These are phyloP conservation scores for Agrotis clavis DNA, from an alignment of 2,888 invertebrate genomes.

Conservation along the genomic window DNA sequence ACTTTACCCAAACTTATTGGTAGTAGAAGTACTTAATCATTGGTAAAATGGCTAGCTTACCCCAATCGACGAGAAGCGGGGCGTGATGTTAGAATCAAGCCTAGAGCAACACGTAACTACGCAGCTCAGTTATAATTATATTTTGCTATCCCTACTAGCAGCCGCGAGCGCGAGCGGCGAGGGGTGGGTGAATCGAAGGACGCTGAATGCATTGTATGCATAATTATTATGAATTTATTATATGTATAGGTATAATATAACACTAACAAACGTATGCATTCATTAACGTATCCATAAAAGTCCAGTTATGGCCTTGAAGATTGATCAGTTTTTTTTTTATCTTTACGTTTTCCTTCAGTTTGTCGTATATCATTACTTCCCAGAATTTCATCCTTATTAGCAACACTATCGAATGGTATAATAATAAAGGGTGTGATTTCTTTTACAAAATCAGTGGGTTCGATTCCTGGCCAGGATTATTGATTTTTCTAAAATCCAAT, in stretches of 20 bases:
- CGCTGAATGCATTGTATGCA: constrained; percentile 29
- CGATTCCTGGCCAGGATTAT: no score
- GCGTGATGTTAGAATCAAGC: background rate
- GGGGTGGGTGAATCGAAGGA: constrained; percentile 32
- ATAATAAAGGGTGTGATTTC: no score
- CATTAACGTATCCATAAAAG: no score
- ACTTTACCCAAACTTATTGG: background rate
- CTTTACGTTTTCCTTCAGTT: no score
- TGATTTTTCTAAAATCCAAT: no score
- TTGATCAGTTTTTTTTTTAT: no score
- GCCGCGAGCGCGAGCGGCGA: background rate
- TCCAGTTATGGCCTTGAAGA: no score
- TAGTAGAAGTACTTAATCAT: background rate
- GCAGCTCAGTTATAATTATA: constrained; percentile 2
- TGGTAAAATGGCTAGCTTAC: background rate
- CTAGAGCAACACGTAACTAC: background rate
- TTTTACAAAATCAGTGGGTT: no score
- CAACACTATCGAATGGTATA: no score
- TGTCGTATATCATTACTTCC: no score
- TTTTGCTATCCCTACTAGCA: constrained; percentile 7
- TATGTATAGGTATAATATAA: background rate
- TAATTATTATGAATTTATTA: constrained; percentile 12
- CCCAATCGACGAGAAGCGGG: background rate
- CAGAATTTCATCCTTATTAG: no score
- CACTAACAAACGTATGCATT: background rate